Conservation (phyloP, 1,140 invertebrate species). For the Brachionus koreanus region DNA sequence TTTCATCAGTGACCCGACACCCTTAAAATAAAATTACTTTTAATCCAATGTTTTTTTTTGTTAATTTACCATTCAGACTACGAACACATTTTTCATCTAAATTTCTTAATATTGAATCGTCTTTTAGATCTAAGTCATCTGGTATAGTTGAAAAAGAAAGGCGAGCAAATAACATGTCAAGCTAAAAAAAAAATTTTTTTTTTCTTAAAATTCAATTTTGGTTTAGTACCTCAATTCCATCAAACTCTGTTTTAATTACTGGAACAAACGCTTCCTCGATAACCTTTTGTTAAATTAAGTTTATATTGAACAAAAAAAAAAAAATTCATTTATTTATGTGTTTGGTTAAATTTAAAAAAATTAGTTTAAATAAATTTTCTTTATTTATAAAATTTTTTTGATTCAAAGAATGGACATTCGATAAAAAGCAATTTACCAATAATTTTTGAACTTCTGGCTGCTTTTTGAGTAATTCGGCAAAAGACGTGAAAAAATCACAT, state of each 20-base stretch:
- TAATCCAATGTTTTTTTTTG: neutral
- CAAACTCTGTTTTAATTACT: constrained; percentile 98
- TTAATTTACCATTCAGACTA: constrained; percentile 83
- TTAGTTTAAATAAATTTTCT: constrained; percentile 7
- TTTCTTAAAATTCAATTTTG: neutral
- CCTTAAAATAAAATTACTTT: neutral
- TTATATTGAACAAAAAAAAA: neutral
- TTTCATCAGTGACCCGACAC: constrained; percentile 96
- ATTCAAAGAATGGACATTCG: neutral
- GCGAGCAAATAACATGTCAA: constrained; percentile 93
- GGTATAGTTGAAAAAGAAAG: constrained; percentile 87
- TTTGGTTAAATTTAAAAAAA: neutral
- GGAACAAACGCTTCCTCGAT: constrained; percentile 94
- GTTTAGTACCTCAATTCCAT: constrained; percentile 75
- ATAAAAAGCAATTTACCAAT: constrained; percentile 45
- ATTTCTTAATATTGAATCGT: constrained; percentile 88
- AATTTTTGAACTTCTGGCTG: constrained; percentile 80
- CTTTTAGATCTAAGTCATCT: constrained; percentile 73
- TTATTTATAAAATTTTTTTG: constrained; percentile 32
- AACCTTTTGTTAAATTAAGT: constrained; percentile 51
- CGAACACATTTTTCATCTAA: constrained; percentile 91
- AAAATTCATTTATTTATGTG: neutral
- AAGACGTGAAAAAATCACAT: constrained; percentile 87
- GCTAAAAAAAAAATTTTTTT: constrained; percentile 52
- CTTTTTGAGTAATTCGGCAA: constrained; percentile 81